These are phyloP conservation scores for Adoxophyes honmai DNA, from an alignment of 1,140 invertebrate species.

Conservation along the genomic window DNA sequence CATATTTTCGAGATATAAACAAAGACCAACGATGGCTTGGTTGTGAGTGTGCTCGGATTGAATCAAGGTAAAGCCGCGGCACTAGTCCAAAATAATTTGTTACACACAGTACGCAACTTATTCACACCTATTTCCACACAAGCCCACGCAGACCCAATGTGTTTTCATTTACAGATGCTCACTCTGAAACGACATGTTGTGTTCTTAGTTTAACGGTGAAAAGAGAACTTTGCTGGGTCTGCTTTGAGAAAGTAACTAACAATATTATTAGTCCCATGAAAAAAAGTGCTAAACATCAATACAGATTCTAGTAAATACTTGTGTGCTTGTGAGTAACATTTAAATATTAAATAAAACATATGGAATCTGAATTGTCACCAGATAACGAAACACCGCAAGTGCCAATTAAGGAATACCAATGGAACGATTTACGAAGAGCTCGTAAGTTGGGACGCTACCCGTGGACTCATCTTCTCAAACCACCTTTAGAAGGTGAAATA, in stretches of 20 bases:
- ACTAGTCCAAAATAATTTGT: conserved; percentile 59
- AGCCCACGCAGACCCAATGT: conserved; percentile 69
- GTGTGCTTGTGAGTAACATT: conserved; percentile 27
- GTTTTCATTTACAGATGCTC: conserved; percentile 68
- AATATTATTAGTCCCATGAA: neutral
- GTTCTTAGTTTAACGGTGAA: conserved; percentile 65
- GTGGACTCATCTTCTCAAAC: conserved; percentile 82
- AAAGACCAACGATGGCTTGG: conserved; percentile 34
- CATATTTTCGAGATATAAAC: conserved; percentile 40
- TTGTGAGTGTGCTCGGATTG: conserved; percentile 34
- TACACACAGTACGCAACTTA: conserved; percentile 62
- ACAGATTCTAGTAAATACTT: conserved; percentile 19
- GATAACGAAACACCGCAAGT: conserved; percentile 77
- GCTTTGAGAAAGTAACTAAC: conserved; percentile 35
- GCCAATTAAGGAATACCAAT: conserved; percentile 83
- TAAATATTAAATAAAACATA: conserved; percentile 54
- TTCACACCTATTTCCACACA: conserved; percentile 75
- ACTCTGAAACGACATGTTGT: conserved; percentile 69
- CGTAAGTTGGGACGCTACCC: conserved; percentile 81
- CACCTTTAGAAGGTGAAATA: conserved; percentile 75
- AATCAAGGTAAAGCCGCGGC: conserved; percentile 61
- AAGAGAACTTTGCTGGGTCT: conserved; percentile 49
- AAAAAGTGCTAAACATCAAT: neutral
- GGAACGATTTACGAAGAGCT: conserved; percentile 83
- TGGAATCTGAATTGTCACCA: conserved; percentile 73